Evolutionary conservation across 2,113 vertebrate species (phyloP), one percentile per base, ranked within the genome.

Genomic region (Poecile atricapillus): DNA sequence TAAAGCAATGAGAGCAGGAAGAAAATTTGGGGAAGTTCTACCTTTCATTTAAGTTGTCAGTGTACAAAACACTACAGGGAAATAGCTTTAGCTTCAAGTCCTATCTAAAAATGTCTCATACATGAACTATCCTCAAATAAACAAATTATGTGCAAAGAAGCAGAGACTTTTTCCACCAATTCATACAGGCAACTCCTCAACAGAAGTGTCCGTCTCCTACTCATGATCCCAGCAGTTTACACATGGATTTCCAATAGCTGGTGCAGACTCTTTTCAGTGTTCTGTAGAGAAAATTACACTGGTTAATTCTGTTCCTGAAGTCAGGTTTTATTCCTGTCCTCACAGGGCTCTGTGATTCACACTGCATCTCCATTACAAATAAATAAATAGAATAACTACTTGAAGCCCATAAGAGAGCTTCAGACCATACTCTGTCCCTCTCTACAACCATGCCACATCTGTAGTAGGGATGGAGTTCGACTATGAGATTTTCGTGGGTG

Each of bases 391-490:
- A 60, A 13, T 25, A 37, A 20, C 31, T 28, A 7, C 21, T 74
- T 58, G 13, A 68, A 63, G 41, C 12, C 37, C 1, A 0, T 52
- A 30, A 9, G 1, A 17, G 7, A 73, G 25, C 17, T 83, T 50
- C 71, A 81, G 83, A 9, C 23, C 33, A 17, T 1, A 8, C 5
- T 13, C n/a, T 18, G 16, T 10, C 7, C 33, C 55, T 21, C 28
- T 52, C 44, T 35, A 44, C 24, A 68, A 5, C 39, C 63, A 25
- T 19, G 17, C 15, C 49, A 22, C 27, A 73, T 20, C 46, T 30
- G 0, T 0, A 33, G 73, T 0, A 44, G 65, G 15, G 39, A 35
- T 20, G 47, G 41, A 41, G 33, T 0, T 19, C 47, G n/a, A 11
- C 62, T 35, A 0, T 27, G n/a, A 62, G 30, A 23, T 37, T 41